Evolutionary conservation across 1,140 invertebrate genomes (phyloP).

Genomic region (Caenorhabditis briggsae): DNA sequence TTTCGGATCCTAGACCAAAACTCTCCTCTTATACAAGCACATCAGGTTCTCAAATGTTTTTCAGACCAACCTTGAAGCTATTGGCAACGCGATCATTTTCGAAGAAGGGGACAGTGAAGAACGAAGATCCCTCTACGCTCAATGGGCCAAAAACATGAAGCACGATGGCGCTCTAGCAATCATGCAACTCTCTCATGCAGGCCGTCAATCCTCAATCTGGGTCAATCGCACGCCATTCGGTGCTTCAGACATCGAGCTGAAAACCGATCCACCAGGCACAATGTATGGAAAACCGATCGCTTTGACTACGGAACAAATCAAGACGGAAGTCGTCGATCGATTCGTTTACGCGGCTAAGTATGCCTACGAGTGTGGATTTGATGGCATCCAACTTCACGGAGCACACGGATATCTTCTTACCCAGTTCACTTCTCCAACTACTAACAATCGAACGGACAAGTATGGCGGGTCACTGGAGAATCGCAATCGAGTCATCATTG

Average conservation of each 20-base stretch:
- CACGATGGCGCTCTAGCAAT: conserved; percentile 62
- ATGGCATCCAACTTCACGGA: too few species aligned
- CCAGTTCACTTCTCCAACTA: too few species aligned
- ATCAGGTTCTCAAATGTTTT: neutral
- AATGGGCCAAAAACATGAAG: conserved; percentile 61
- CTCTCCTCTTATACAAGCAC: neutral
- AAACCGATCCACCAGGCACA: neutral
- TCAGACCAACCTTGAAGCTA: conserved; percentile 63
- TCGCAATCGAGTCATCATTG: too few species aligned
- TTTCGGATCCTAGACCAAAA: too few species aligned
- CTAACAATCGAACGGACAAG: too few species aligned
- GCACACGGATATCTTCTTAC: too few species aligned
- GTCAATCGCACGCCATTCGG: conserved; percentile 66
- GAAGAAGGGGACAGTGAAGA: conserved; percentile 64
- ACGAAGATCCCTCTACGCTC: conserved; percentile 30
- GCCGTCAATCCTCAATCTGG: conserved; percentile 63
- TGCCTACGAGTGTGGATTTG: too few species aligned
- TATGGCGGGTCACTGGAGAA: too few species aligned
- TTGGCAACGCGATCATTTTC: conserved; percentile 64
- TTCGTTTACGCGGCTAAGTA: too few species aligned
- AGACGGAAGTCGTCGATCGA: neutral
- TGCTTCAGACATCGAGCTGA: conserved; percentile 64
- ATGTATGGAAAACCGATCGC: conserved; percentile 4
- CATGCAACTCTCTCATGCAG: conserved; percentile 66
- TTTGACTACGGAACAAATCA: neutral